These are phyloP conservation scores for Bufo gargarizans DNA, from an alignment of 2,113 vertebrate species.

Conservation along the genomic window DNA sequence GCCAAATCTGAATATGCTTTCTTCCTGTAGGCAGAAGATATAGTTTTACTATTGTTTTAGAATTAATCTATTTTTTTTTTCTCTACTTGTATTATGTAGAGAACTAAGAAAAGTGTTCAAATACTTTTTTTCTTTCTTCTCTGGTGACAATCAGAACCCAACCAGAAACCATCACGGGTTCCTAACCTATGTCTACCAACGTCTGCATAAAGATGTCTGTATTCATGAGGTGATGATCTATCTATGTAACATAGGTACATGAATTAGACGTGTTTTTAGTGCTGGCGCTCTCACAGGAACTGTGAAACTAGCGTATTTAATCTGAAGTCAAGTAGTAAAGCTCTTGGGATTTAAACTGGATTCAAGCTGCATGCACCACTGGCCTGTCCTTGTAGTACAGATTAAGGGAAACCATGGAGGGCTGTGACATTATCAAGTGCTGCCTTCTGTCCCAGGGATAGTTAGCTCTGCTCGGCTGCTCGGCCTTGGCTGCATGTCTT, in stretches of 20 bases:
- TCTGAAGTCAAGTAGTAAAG: conserved; percentile 41
- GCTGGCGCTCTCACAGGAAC: neutral
- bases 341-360: conserved; percentile 43
- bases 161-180: neutral
- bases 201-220: neutral
- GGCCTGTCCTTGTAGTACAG: conserved; percentile 41
- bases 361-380: conserved; percentile 43
- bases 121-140: neutral
- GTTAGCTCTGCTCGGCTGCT: conserved; percentile 44
- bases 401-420: conserved; percentile 35
- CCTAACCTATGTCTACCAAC: neutral
- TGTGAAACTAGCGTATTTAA: conserved; percentile 19
- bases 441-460: conserved; percentile 49
- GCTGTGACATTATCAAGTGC: conserved; percentile 49
- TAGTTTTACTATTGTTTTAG: too few relatives aligned
- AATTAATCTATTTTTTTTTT: too few relatives aligned
- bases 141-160: too few relatives aligned
- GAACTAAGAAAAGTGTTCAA: neutral
- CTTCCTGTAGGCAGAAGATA: too few relatives aligned
- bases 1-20: too few relatives aligned
- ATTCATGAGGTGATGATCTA: neutral
- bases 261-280: conserved; percentile 1
- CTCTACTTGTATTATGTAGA: too few relatives aligned
- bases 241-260: neutral
- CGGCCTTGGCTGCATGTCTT: conserved; percentile 37